Percentiles rank a stretch among this genome's conserved stretches.
Evolutionary conservation across 2,797 vertebrate species (phyloP).

Genomic region (Notolabrus celidotus): DNA sequence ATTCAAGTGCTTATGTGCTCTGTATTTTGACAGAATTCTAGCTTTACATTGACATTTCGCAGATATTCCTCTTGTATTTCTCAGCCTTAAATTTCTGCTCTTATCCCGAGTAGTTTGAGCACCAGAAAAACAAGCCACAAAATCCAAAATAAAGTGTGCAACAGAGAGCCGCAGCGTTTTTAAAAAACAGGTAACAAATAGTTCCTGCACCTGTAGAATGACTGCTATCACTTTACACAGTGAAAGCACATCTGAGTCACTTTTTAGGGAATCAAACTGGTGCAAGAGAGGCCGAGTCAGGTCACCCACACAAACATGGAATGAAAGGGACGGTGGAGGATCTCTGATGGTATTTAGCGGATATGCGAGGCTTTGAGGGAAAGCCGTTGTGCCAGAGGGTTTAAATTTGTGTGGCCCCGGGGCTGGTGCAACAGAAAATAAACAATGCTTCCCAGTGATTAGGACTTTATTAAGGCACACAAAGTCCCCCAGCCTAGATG

Average conservation of each 20-base stretch:
- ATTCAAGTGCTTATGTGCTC: constrained; percentile 62
- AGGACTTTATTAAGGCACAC: constrained; percentile 78
- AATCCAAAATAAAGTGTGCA: constrained; percentile 31
- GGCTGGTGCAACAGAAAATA: constrained; percentile 81
- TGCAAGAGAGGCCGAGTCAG: constrained; percentile 36
- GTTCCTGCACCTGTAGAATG: constrained; percentile 4
- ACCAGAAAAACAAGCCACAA: constrained; percentile 45
- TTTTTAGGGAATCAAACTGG: constrained; percentile 23
- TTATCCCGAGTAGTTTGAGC: constrained; percentile 39
- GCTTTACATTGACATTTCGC: constrained; percentile 57
- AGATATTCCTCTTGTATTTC: constrained; percentile 49
- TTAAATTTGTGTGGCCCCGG: constrained; percentile 80
- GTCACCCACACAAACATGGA: constrained; percentile 45
- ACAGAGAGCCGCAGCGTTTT: neutral
- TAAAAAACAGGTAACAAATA: neutral
- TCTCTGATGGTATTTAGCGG: constrained; percentile 70
- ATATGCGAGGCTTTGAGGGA: constrained; percentile 71
- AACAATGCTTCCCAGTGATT: constrained; percentile 81
- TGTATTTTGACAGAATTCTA: constrained; percentile 57
- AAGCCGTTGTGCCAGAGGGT: constrained; percentile 72
- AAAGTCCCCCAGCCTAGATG: constrained; percentile 61
- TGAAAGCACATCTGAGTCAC: neutral
- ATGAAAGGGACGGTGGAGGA: constrained; percentile 42
- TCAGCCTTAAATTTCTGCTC: constrained; percentile 39
- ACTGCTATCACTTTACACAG: neutral